Conservation (phyloP, 2,888 invertebrate species). For the Nomada hirtipes region DNA sequence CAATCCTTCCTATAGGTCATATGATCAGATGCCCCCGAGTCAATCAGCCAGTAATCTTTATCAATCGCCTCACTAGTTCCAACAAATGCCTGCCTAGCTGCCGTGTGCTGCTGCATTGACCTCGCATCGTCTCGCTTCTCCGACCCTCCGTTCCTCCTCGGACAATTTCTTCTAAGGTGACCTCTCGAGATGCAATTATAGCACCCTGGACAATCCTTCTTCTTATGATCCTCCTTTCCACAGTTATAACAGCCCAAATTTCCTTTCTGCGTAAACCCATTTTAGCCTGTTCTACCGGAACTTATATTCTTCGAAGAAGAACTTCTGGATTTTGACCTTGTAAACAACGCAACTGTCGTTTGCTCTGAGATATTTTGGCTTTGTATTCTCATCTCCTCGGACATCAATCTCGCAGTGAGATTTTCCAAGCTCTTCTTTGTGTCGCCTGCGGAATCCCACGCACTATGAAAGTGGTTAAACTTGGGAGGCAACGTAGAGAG, state of each 20-base stretch:
- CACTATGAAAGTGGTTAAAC: too few relatives aligned
- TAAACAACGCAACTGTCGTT: constrained; percentile 16
- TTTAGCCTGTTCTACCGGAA: background rate
- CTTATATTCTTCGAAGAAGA: background rate
- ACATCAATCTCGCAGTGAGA: too few relatives aligned
- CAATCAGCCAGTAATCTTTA: background rate
- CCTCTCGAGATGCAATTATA: constrained; percentile 3
- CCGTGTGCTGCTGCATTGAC: background rate
- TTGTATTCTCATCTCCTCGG: too few relatives aligned
- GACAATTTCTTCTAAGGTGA: constrained; percentile 21
- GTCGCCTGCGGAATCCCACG: too few relatives aligned
- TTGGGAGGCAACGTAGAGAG: too few relatives aligned
- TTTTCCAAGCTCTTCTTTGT: too few relatives aligned
- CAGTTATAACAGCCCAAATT: background rate
- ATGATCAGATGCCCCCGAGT: constrained; percentile 2
- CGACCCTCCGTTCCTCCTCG: background rate
- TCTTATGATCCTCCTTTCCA: background rate
- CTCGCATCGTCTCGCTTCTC: background rate
- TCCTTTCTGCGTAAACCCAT: background rate
- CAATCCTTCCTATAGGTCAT: constrained; percentile 1
- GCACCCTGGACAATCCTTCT: background rate
- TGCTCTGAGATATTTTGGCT: background rate
- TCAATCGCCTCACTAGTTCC: background rate
- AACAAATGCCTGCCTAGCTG: background rate
- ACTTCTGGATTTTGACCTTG: background rate